Base-by-base conservation (phyloP, 2,888 invertebrate genomes). In the Eupithecia insigniata region DNA sequence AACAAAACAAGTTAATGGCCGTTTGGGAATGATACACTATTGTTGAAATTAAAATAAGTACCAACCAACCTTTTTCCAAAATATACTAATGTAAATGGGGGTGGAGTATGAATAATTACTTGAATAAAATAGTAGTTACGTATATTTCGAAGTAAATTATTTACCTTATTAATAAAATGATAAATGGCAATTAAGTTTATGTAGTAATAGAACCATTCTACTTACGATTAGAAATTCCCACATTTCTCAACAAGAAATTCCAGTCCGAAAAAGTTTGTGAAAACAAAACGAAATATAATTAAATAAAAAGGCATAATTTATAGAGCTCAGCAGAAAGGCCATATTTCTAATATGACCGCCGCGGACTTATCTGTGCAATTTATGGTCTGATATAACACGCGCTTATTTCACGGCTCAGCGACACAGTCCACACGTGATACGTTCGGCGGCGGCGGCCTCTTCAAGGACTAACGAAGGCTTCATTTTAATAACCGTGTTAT, bases 291-390 rank as follows among this genome's bases (percentile, higher is more conserved):
- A 55, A 4, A 26, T 26, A 12, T 55, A 26, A 55, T 55, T 22
- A 55, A 55, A 55, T 26, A 26, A 26, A 26, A 55, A 55, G 22
- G 22, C 12, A 61, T 72, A 66, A 72, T 68, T 72, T 36, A 66
- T 46, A 65, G 58, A 34, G 10, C 34, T 60, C 68, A 60, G 66
- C 66, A 51, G 46, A 51, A 22, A 51, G 22, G 66, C 69, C 16
- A 62, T 69, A 72, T 67, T 51, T 72, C 66, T 66, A 69, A 72
- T 69, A 69, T 66, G 62, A 69, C 69, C 61, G 61, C 26, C 18
- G 61, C 69, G 66, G 72, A 69, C 69, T 72, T 69, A 72, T 72
- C 69, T 72, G 26, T 16, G 39, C 26, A 32, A 69, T 72, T 69
- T 72, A 72, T 72, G 68, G 66, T 36, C n/a, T 26, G 30, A 39